phyloP scores from a whole-genome alignment of 2,113 vertebrate species.

The Mirza zaza region DNA sequence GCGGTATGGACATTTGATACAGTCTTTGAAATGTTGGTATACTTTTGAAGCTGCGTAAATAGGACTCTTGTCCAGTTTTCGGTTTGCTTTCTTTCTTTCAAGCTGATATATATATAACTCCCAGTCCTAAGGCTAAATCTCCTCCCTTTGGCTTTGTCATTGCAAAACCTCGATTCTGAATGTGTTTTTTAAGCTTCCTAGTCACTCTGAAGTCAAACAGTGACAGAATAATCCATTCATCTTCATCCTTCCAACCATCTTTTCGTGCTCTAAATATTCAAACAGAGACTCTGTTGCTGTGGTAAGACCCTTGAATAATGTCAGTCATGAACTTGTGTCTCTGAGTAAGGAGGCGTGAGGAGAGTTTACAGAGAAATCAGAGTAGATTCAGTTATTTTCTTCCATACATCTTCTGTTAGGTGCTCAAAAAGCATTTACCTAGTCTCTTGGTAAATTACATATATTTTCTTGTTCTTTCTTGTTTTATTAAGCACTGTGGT shows the following conservation, averaged over 20 bases:
- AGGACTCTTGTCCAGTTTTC: background rate
- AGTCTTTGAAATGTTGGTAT: background rate
- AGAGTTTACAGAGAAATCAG: background rate
- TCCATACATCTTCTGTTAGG: background rate
- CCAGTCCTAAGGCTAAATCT: background rate
- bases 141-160: background rate
- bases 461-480: constrained; percentile 46
- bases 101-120: background rate
- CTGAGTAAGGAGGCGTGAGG: background rate
- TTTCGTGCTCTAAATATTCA: background rate
- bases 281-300: background rate
- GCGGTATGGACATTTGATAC: background rate
- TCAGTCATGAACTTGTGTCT: background rate
- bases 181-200: background rate
- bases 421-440: background rate
- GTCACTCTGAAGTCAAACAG: background rate
- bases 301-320: background rate
- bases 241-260: background rate
- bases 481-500: background rate
- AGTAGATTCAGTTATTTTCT: background rate
- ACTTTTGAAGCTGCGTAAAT: background rate
- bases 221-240: background rate
- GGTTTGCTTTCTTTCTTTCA: background rate
- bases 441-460: constrained; percentile 50
- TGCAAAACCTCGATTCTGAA: background rate